These are phyloP conservation scores for Manacus vitellinus DNA, from an alignment of 2,113 vertebrate genomes.

Conservation along the genomic window DNA sequence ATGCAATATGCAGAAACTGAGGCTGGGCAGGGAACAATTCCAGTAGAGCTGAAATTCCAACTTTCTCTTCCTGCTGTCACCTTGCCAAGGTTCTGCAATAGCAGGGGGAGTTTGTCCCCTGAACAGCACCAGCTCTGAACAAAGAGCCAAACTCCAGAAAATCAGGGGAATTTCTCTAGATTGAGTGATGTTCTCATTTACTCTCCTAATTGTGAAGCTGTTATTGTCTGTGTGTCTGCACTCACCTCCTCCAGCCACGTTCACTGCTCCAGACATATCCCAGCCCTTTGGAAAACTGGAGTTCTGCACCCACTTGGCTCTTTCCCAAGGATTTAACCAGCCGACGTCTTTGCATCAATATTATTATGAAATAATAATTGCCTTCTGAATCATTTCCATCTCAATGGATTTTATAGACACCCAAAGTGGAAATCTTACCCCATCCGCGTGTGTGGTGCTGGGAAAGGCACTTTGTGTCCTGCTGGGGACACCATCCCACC, in stretches of 20 bases:
- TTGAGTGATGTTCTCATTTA: background rate
- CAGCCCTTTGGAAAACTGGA: background rate
- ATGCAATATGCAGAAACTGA: background rate
- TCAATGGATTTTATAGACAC: background rate
- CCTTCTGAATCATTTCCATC: background rate
- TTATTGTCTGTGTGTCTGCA: background rate
- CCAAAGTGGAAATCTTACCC: background rate
- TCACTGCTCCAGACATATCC: background rate
- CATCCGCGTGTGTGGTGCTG: accelerated
- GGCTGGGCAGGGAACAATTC: background rate
- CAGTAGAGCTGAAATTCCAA: background rate
- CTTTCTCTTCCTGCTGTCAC: background rate
- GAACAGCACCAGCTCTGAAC: background rate
- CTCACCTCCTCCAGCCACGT: background rate
- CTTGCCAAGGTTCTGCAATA: background rate
- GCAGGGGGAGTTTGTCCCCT: background rate
- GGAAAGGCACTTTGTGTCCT: background rate
- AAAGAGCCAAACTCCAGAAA: background rate
- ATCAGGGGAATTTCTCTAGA: background rate
- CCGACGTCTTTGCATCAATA: background rate
- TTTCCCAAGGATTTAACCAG: background rate
- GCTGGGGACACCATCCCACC: background rate
- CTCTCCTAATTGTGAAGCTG: slow-evolving; percentile 14
- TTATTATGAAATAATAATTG: background rate
- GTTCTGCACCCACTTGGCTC: slow-evolving; percentile 27